A percentile compares a stretch with the other conserved stretches of the same genome.
Evolutionary conservation across 2,888 invertebrate genomes (phyloP).

Genomic region (Xiphydria camelus): DNA sequence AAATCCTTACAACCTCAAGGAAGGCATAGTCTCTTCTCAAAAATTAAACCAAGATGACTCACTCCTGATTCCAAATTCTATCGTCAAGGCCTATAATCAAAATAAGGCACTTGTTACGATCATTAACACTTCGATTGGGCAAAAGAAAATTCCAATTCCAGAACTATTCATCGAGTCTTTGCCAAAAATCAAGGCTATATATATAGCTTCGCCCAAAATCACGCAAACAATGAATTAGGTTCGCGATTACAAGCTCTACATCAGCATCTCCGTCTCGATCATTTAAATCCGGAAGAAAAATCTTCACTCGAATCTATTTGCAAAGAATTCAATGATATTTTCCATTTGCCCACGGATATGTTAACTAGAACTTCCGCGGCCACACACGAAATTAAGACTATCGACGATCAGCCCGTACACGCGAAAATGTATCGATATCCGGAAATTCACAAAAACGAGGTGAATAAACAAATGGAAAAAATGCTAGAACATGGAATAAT

Average conservation of each 20-base stretch:
- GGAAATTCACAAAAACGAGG: background rate
- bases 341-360: background rate
- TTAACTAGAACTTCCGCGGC: background rate
- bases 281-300: slow-evolving; percentile 1
- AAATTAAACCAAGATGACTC: too few relatives aligned
- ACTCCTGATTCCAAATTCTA: too few relatives aligned
- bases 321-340: background rate
- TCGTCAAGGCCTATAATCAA: background rate
- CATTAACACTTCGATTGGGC: too few relatives aligned
- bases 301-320: background rate
- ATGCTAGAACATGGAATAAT: slow-evolving; percentile 15
- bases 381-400: background rate
- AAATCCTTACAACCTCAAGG: too few relatives aligned
- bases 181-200: too few relatives aligned
- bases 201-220: too few relatives aligned
- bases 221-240: too few relatives aligned
- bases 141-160: too few relatives aligned
- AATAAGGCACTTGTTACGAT: background rate
- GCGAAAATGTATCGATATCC: background rate
- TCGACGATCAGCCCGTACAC: background rate
- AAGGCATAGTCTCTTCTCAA: too few relatives aligned
- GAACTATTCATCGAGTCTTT: too few relatives aligned
- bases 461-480: background rate
- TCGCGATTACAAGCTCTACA: slow-evolving; percentile 21
- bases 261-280: slow-evolving; percentile 10